These are phyloP conservation scores for Dasyurus viverrinus DNA, from an alignment of 2,113 vertebrate species.

Conservation along the genomic window DNA sequence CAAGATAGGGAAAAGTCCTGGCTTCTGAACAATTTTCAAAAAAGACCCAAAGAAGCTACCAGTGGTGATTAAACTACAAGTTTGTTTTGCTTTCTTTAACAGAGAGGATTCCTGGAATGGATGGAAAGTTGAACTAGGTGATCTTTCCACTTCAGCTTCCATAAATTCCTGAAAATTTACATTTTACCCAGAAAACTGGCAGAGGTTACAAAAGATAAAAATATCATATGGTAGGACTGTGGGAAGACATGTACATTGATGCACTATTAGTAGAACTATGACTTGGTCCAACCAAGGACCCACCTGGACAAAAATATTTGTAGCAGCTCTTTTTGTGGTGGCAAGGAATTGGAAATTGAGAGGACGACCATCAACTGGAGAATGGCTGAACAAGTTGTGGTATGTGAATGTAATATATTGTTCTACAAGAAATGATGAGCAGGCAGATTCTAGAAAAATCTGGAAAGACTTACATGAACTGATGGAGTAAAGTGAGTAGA, in stretches of 20 bases:
- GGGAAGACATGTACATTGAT: background rate
- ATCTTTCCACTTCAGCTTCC: background rate
- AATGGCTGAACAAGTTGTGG: no score
- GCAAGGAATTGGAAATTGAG: no score
- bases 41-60: conserved; percentile 39
- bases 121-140: background rate
- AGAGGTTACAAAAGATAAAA: background rate
- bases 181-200: background rate
- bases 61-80: conserved; percentile 44
- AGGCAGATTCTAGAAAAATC: no score
- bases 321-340: no score
- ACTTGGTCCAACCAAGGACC: background rate
- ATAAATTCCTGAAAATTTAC: background rate
- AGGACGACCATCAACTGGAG: no score
- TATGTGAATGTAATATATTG: no score
- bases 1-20: conserved; percentile 13
- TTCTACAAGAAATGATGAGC: no score
- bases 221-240: background rate
- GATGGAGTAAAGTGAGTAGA: no score
- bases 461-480: no score
- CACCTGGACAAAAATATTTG: no score
- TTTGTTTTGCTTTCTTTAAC: conserved; percentile 28
- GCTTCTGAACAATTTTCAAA: conserved; percentile 29
- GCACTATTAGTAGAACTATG: background rate
- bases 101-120: conserved; percentile 18